Evolutionary conservation across 1,140 invertebrate genomes (phyloP), one percentile per base, ranked within the genome.

Genomic region (Dreissena rostriformis): DNA sequence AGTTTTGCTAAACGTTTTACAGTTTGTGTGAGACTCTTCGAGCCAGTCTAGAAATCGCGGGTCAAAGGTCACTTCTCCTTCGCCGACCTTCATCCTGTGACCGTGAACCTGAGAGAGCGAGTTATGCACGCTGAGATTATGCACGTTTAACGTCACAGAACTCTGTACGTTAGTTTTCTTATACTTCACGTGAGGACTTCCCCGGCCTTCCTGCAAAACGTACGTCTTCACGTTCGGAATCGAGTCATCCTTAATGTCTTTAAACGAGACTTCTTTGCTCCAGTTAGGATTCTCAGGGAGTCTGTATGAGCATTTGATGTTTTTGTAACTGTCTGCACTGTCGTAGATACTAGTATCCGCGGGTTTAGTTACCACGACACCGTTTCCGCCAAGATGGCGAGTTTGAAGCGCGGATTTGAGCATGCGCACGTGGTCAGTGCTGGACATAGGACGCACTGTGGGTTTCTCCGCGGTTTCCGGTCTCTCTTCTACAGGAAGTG

Each of bases 181-280:
- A 39, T 65, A 78, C 51, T 84, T 77, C 7, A 29, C 66, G 53
- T 84, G 82, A 19, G 70, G 61, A 12, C 61, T 57, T 12, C 55
- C 68, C 14, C 24, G 7, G 24, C 72, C 82, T 24, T 84, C 73
- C 15, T 76, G 65, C 19, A 84, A 67, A 24, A 84, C 82, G 39
- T 84, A 84, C 49, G 82, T 84, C 65, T 84, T 84, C 14, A 84
- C 82, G 29, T 72, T 84, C 12, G 82, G 82, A 26, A 84, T 84
- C 19, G 63, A 14, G 28, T 77, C 82, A 51, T 84, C 82, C 49
- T 84, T 84, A 5, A 77, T 77, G 24, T 84, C 82, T 22, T 84
- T 77, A 29, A 84, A 77, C 24, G 82, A 84, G 24, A 84, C 74
- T 72, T 84, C 82, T 57, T 77, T 84, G 8, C 75, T 67, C 82